Evolutionary conservation across 2,797 vertebrate genomes (phyloP), one percentile per base, ranked within the genome.

Genomic region (Anguilla anguilla): DNA sequence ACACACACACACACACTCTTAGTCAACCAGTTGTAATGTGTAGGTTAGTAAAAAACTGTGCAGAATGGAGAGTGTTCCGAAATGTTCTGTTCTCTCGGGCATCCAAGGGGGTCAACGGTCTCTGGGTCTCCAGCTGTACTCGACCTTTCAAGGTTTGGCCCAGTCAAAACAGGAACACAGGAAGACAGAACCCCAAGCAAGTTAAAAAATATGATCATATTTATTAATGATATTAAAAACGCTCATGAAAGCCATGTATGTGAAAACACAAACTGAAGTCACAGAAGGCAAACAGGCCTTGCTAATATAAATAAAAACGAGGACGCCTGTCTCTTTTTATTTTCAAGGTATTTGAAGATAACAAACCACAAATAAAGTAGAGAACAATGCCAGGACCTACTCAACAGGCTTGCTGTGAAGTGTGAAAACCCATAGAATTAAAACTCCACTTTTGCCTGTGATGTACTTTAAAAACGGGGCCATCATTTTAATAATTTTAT

Each of bases 211-310:
- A 87, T 74, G 74, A 85, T 39, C 49, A 79, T 89, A 91, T 92
- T 93, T 94, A 89, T 94, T 96, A 87, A 92, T 92, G 88, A 93
- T 92, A 93, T 92, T 93, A 93, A 94, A 94, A 90, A 72, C 88
- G 89, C 91, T 93, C 92, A 91, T 86, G 83, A 91, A 92, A 89
- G 64, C 61, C 90, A 89, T n/a, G 91, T 74, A 85, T 90, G 84
- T 89, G 89, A 59, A 86, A 89, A 92, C 86, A 92, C 86, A 91
- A 88, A 83, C 67, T 84, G 31, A 15, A 84, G 86, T 90, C 85
- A 87, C 67, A 88, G 59, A 89, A 91, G 87, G 77, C 83, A 86
- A 64, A 88, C 55, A 92, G 53, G 85, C n/a, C 39, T 86, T 92
- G 91, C 83, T 83, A 15, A 87, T 74, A 90, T 84, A 90, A 55